Evolutionary conservation across 2,888 invertebrate genomes (phyloP), one percentile per base, ranked within the genome.

Genomic region (Shargacucullia verbasci): DNA sequence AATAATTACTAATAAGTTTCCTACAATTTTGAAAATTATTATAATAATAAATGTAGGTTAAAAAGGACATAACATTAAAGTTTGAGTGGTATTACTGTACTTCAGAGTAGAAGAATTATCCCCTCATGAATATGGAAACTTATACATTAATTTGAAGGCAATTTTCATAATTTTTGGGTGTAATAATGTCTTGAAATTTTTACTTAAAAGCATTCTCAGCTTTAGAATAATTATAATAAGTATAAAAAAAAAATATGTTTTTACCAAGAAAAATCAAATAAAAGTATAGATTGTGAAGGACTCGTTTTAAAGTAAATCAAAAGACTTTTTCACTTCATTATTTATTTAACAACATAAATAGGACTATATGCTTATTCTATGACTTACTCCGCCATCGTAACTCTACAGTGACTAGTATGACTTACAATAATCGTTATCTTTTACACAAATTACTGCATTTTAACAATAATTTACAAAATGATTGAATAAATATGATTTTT

Each of bases 401-500:
- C 76, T 79, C 75, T 63, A 75, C 73, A 70, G 56, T 62, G 64
- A 65, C 66, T 76, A 29, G 29, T 29, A 73, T 71, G 77, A 73
- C 71, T 71, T 77, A 80, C 70, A 74, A 78, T 74, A 78, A 74
- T 75, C 69, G 62, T 48, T 69, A 79, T 73, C 73, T 64, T 71
- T 80, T 79, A 80, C 82, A 76, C 70, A 78, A 83, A 80, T 78
- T 80, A 81, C 77, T 82, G 81, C 47, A 54, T 54, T 65, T 74
- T 82, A 86, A 86, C 83, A 88, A 82, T 84, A 85, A 80, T 85
- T 82, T 85, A 87, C 84, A 87, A 78, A 82, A 78, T 35, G 1
- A 20, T 7, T 29, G 20, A 55, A 53, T 44, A 5, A 39, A 64
- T 20, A 39, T 25, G 35, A 10, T 44, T 41, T 52, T 14, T 15